Base-by-base conservation (phyloP, 23 tunicate genomes). In the Halocynthia aurantium region DNA sequence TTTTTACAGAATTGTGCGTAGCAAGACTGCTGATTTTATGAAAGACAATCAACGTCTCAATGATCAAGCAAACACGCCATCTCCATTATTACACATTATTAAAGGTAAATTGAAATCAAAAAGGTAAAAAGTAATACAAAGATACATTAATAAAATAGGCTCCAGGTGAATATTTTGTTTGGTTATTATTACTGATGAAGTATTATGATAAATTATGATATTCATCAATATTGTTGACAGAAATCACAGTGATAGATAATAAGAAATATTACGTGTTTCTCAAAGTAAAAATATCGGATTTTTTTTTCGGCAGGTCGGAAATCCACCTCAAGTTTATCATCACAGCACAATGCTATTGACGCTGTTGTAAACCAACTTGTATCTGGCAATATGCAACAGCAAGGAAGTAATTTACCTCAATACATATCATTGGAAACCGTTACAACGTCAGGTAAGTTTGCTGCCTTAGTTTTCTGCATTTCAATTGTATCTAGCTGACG, bases 11-110 rank as follows among this genome's bases (percentile, higher is more conserved):
- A 92, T 92, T 50, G 98, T 92, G 8, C 80, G 98, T 67, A 92
- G 98, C 79, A 86, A 86, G 78, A 80, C 98, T 19, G 57, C 89
- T 11, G 98, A 92, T 9, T 92, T 92, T 52, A 92, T 92, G 87
- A 86, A 86, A 86, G 98, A 92, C 67, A 92, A 86, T 55, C 97
- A 82, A 76, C 77, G 78, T 44, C 77, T 89, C 7, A 40, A 83
- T 15, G 89, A 90, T 57, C 97, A 90, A 67, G 90, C 97, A 5
- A 90, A 66, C 68, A 53, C 81, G 0, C 84, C 97, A 15, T 90
- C 97, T 22, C 85, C 96, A 6, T 20, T 86, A 57, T 51, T 86
- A 17, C 52, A 22, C 7, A 53, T 22, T 11, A 53, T 75, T 6
- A 82, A 82, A 82, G 74, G 86, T 82, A 79, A 10, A 13, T 72